Conservation (phyloP, 2,113 vertebrate species). For the Picathartes gymnocephalus region DNA sequence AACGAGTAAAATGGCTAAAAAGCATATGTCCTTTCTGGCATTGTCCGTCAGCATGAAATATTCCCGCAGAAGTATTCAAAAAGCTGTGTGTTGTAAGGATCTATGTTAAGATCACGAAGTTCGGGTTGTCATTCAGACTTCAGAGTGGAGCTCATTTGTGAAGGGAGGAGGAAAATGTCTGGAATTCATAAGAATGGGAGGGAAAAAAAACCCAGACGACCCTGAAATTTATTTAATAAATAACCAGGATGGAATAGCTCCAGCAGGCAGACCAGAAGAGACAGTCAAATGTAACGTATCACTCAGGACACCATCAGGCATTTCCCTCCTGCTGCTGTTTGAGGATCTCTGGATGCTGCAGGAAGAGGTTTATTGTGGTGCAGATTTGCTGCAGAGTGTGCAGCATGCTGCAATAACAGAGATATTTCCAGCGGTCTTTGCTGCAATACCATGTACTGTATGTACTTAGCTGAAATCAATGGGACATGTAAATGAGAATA, state of each 20-base stretch:
- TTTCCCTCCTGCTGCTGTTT: slow-evolving; percentile 30
- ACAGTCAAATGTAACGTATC: background rate
- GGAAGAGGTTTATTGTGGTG: slow-evolving; percentile 42
- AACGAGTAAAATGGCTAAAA: background rate
- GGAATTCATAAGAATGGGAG: background rate
- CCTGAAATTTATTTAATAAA: slow-evolving; percentile 39
- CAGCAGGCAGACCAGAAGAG: slow-evolving; percentile 21
- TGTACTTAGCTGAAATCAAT: slow-evolving; percentile 65
- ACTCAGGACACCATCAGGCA: background rate
- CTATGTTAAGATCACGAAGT: background rate
- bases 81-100: background rate
- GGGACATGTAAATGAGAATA: slow-evolving; percentile 65
- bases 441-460: slow-evolving; percentile 51
- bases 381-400: slow-evolving; percentile 53
- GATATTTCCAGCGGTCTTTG: slow-evolving; percentile 21
- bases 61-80: background rate
- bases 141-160: background rate
- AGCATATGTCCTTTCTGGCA: background rate
- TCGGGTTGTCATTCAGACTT: slow-evolving; percentile 20
- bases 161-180: slow-evolving; percentile 25
- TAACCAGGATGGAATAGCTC: background rate
- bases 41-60: background rate
- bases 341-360: slow-evolving; percentile 11
- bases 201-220: background rate
- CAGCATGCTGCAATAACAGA: slow-evolving; percentile 48